phyloP scores from a whole-genome alignment of 1,140 invertebrate species.

The Eupristina koningsbergeri region DNA sequence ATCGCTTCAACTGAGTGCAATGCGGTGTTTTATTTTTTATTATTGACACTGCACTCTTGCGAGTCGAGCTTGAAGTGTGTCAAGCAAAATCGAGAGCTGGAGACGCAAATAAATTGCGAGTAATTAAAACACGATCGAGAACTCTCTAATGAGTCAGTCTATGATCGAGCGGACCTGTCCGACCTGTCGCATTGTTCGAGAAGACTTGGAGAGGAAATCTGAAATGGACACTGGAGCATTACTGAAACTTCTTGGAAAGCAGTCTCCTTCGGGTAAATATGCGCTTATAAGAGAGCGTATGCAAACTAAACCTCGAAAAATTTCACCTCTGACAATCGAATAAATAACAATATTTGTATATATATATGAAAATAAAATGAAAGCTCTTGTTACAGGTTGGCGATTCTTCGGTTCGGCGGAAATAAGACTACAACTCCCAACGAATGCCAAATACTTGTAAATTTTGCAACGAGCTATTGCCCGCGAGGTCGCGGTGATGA shows the following conservation, averaged over 20 bases:
- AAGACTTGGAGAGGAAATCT: too few relatives aligned
- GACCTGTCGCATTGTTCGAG: too few relatives aligned
- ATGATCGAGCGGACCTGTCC: too few relatives aligned
- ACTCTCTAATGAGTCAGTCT: too few relatives aligned
- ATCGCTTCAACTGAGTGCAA: not conserved
- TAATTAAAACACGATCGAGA: not conserved
- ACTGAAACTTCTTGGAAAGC: too few relatives aligned
- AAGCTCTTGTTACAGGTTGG: not conserved
- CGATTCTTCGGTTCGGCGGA: not conserved
- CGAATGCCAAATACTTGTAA: not conserved
- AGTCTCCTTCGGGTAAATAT: too few relatives aligned
- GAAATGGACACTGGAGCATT: not conserved
- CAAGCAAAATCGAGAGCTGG: not conserved
- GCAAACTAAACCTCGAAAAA: not conserved
- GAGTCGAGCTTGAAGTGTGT: not conserved
- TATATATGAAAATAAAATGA: not conserved
- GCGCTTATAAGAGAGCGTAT: too few relatives aligned
- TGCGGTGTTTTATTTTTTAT: conserved; percentile 1
- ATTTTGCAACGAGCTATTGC: not conserved
- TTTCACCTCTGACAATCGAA: not conserved
- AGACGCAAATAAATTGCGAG: not conserved
- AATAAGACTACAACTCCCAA: not conserved
- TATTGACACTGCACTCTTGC: conserved; percentile 16
- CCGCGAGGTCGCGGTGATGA: not conserved
- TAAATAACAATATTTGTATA: too few relatives aligned